Evolutionary conservation across 2,888 invertebrate species (phyloP).

Genomic region (Drosophila limbata): DNA sequence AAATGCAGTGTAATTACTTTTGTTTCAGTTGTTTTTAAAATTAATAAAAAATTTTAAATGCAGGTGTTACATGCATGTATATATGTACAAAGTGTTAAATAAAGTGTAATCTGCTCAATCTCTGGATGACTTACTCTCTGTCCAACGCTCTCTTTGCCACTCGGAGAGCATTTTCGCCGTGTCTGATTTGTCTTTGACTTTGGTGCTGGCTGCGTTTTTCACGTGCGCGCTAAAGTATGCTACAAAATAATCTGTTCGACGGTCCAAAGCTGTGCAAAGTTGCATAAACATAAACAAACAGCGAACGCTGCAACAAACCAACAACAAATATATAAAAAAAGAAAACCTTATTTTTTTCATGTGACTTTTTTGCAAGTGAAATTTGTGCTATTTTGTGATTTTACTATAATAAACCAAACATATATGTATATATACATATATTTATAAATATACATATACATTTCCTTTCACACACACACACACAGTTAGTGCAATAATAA

Average conservation of each 20-base stretch:
- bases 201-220: conserved; percentile 47
- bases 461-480: background rate
- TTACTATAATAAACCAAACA: background rate
- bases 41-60: background rate
- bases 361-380: conserved; percentile 27
- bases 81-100: background rate
- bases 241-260: conserved; percentile 42
- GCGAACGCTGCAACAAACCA: conserved; percentile 20
- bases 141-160: background rate
- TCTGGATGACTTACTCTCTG: background rate
- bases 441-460: background rate
- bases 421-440: background rate
- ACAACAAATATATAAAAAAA: background rate
- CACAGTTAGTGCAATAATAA: background rate
- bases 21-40: background rate
- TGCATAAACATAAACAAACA: conserved; percentile 72
- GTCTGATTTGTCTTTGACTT: conserved; percentile 20
- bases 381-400: conserved; percentile 13
- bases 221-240: conserved; percentile 68
- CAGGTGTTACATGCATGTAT: background rate
- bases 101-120: conserved; percentile 2
- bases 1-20: background rate
- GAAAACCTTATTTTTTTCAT: conserved; percentile 10
- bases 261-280: conserved; percentile 47
- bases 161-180: conserved; percentile 7